phyloP scores from a whole-genome alignment of 2,888 invertebrate species.

The Trisateles emortualis region DNA sequence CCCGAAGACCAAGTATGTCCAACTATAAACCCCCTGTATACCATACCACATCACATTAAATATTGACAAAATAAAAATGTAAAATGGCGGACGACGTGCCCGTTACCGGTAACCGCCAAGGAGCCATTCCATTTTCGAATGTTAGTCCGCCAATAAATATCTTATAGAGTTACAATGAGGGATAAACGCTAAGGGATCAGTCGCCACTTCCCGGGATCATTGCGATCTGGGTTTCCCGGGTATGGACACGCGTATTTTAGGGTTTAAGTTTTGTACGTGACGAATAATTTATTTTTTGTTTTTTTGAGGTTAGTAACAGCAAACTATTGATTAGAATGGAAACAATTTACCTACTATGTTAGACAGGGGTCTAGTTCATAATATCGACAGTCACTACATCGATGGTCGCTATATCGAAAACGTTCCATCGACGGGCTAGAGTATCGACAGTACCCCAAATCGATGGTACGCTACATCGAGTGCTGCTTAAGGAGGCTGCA shows the following conservation, averaged over 20 bases:
- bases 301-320: neutral
- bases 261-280: conserved; percentile 24
- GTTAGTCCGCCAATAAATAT: conserved; percentile 83
- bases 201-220: conserved; percentile 58
- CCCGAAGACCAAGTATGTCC: conserved; percentile 8
- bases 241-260: conserved; percentile 34
- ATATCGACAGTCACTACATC: too few species aligned
- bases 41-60: conserved; percentile 75
- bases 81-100: conserved; percentile 77
- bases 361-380: too few species aligned
- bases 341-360: too few species aligned
- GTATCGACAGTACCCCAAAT: too few species aligned
- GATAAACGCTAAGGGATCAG: conserved; percentile 70
- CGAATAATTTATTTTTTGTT: conserved; percentile 1
- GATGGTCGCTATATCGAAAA: too few species aligned
- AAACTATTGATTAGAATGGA: too few species aligned
- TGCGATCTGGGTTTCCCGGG: conserved; percentile 36
- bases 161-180: conserved; percentile 84
- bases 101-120: conserved; percentile 76
- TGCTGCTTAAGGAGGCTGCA: too few species aligned
- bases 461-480: too few species aligned
- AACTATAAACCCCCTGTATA: conserved; percentile 26
- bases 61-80: conserved; percentile 86
- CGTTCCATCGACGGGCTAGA: too few species aligned
- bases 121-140: conserved; percentile 81